Evolutionary conservation across 2,113 vertebrate species (phyloP), one percentile per base, ranked within the genome.

Genomic region (Pyrgilauda ruficollis): DNA sequence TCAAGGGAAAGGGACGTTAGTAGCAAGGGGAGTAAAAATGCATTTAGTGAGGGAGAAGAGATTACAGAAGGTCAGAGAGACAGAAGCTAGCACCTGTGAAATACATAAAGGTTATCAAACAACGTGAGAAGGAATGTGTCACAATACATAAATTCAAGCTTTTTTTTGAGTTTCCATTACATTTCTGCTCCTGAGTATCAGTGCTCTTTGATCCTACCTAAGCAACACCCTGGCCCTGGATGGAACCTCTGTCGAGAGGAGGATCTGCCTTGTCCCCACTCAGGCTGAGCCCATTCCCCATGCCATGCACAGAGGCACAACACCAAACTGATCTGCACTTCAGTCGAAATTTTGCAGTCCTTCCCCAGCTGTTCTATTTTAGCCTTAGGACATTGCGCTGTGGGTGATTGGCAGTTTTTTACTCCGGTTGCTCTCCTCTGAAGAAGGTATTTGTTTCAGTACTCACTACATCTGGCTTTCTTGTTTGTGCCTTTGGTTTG

Each of bases 401-500:
- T 0, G 9, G 53, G 64, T 68, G 89, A 83, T 58, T 63, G 80
- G 62, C 84, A 93, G 73, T 41, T 92, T 84, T 90, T 76, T 66
- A 37, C 56, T 62, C 30, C 44, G 49, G 62, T 49, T 77, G 58
- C 74, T 64, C 22, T 88, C 35, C 59, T 91, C 83, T 76, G 50
- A 77, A 91, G 78, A 76, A 44, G n/a, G 76, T 72, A 63, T 94
- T 92, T 94, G 53, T 95, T 79, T 73, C 68, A 67, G 80, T 47
- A 20, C 43, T 80, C 63, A 26, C 82, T 94, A 87, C 86, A 63
- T 93, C 80, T 75, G 69, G 30, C 76, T 94, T 90, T 92, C 52
- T 69, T 79, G 52, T 88, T 94, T 87, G 28, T 77, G 39, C 73
- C 59, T 91, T 95, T 89, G 44, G 66, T 93, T 89, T 92, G 83